These are phyloP conservation scores for Pandemis heparana DNA, from an alignment of 2,888 invertebrate species.

Conservation along the genomic window DNA sequence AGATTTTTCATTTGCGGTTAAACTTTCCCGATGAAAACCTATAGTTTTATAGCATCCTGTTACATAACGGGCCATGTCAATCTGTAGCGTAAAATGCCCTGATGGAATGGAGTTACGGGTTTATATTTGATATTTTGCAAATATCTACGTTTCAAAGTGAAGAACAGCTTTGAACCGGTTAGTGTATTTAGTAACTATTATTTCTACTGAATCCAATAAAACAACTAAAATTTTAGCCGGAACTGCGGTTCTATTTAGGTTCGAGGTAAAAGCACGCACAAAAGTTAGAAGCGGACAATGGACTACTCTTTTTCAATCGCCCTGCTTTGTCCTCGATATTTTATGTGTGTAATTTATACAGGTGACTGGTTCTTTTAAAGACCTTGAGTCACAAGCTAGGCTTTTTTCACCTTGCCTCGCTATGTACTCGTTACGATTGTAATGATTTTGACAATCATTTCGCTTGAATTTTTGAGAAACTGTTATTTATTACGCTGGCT, in stretches of 20 bases:
- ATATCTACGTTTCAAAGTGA: not conserved
- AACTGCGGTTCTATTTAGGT: not conserved
- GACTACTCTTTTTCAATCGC: slow-evolving; percentile 12
- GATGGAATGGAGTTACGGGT: not conserved
- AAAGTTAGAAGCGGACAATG: slow-evolving; percentile 14
- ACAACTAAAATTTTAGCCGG: slow-evolving; percentile 4
- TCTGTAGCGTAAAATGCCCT: not conserved
- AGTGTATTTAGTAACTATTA: not conserved
- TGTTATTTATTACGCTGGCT: not conserved
- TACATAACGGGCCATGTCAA: not conserved
- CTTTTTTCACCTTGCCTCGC: not conserved
- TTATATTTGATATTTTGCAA: not conserved
- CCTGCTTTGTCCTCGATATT: slow-evolving; percentile 9
- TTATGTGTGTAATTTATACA: slow-evolving; percentile 17
- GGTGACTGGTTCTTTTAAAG: slow-evolving; percentile 1
- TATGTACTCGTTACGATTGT: too few relatives aligned
- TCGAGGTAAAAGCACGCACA: slow-evolving; percentile 4
- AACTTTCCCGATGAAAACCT: not conserved
- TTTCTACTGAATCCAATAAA: not conserved
- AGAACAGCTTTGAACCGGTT: not conserved
- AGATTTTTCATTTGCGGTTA: not conserved
- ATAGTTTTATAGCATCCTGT: too few relatives aligned
- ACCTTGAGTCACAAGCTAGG: not conserved
- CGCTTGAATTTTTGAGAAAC: too few relatives aligned
- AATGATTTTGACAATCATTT: too few relatives aligned